phyloP scores from a whole-genome alignment of 2,797 vertebrate species.

The Enteromius trimaculatus region DNA sequence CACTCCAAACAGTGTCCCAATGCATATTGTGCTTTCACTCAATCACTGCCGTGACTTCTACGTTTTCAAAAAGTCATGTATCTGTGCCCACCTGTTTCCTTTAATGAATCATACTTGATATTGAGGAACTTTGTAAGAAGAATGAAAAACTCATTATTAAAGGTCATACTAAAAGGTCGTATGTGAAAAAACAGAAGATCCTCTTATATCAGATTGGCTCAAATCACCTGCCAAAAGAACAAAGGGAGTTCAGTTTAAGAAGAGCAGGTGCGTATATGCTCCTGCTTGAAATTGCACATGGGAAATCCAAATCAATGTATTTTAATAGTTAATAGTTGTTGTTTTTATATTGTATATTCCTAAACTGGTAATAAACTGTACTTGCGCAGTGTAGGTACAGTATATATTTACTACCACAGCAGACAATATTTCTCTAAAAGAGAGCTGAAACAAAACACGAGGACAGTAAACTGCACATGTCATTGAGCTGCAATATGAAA shows the following conservation, averaged over 20 bases:
- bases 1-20: neutral
- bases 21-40: neutral
- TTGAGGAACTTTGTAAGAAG: slow-evolving; percentile 48
- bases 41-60: neutral
- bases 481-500: neutral
- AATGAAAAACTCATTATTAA: slow-evolving; percentile 56
- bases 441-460: neutral
- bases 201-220: neutral
- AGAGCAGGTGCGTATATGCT: neutral
- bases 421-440: neutral
- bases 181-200: neutral
- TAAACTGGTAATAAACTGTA: neutral
- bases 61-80: neutral
- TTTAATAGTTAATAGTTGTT: neutral
- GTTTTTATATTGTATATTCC: neutral
- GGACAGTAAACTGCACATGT: neutral
- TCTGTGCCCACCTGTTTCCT: neutral
- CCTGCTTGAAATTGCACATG: neutral
- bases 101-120: slow-evolving; percentile 16
- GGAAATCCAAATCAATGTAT: neutral
- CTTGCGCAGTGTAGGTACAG: neutral
- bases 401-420: neutral
- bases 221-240: slow-evolving; percentile 7
- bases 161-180: slow-evolving; percentile 35
- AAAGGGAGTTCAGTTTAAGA: neutral